A percentile compares a stretch with the other conserved stretches of the same genome.
These are phyloP conservation scores for Sebastes oblongus DNA, from an alignment of 2,797 vertebrate genomes.

Conservation along the genomic window DNA sequence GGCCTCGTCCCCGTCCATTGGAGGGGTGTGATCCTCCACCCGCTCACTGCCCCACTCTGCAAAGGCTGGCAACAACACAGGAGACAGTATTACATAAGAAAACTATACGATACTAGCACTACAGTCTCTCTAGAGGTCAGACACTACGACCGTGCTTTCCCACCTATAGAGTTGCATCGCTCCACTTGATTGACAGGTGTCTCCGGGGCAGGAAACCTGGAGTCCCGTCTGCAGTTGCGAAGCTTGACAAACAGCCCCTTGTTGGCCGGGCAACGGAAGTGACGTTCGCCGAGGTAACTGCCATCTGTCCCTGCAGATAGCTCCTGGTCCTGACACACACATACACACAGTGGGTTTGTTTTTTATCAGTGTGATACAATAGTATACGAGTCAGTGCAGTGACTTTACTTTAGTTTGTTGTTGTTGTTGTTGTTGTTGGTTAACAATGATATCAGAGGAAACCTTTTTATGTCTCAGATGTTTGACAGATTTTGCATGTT, in stretches of 20 bases:
- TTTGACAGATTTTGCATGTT: no score
- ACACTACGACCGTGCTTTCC: not conserved
- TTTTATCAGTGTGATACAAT: not conserved
- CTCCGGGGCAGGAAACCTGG: slow-evolving; percentile 82
- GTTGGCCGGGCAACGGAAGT: slow-evolving; percentile 84
- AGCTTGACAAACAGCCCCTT: slow-evolving; percentile 87
- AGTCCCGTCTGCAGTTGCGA: slow-evolving; percentile 84
- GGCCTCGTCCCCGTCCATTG: slow-evolving; percentile 68
- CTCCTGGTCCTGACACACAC: slow-evolving; percentile 81
- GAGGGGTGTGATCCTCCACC: slow-evolving; percentile 84
- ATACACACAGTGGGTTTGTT: not conserved
- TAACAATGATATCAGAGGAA: not conserved
- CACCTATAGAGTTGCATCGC: slow-evolving; percentile 88
- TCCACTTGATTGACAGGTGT: slow-evolving; percentile 83
- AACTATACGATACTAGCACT: not conserved
- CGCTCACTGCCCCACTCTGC: slow-evolving; percentile 85
- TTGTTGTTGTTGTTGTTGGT: no score
- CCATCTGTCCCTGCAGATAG: slow-evolving; percentile 84
- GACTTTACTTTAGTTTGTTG: no score
- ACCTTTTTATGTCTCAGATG: no score
- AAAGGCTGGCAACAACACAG: slow-evolving; percentile 74
- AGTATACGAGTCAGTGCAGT: no score
- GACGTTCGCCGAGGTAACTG: slow-evolving; percentile 80
- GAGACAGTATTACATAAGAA: fast-evolving
- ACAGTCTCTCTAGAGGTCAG: not conserved